Evolutionary conservation across 1,140 invertebrate species (phyloP), one percentile per base, ranked within the genome.

Genomic region (Hyles vespertilio): DNA sequence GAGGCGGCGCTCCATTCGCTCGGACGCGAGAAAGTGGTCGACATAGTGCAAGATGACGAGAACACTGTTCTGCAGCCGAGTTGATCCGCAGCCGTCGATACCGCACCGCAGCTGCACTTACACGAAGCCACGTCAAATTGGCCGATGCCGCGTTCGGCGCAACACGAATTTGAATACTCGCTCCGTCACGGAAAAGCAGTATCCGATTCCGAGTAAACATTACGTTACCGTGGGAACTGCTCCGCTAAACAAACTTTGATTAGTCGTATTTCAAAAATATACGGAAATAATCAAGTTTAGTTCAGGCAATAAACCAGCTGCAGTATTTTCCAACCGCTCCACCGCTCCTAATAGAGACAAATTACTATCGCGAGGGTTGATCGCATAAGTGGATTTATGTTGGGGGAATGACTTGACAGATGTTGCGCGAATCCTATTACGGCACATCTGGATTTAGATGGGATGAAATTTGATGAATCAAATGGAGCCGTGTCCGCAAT

Each of bases 21-120:
- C 53, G 63, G 66, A 67, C 67, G 61, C 79, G 79, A 78, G 84
- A 86, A 86, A 87, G 81, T 82, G 70, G 77, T 69, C 80, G 74
- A 77, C 72, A 77, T 64, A 58, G 61, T 67, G 63, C 68, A 54
- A 65, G 59, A 61, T 36, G 32, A 52, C n/a, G 32, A 40, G 52
- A 51, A 4, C 32, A 34, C 50, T 32, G 34, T 34, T 22, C 50
- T 4, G 33, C 8, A 10, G 32, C 32, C 33, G 50, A 3, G 8
- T 11, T 12, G 50, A 33, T 34, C 36, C 36, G 8, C 8, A 40
- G 36, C 36, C 4, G 8, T 40, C 36, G 36, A 40, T 40, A 40
- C 36, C 36, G 5, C 36, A 40, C 8, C 36, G 36, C 5, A 1
- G 36, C 36, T 40, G 36, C 36, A 40, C 36, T 8, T 40, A 40